Evolutionary conservation across 2,113 vertebrate genomes (phyloP), one percentile per base, ranked within the genome.

Genomic region (Colius striatus): DNA sequence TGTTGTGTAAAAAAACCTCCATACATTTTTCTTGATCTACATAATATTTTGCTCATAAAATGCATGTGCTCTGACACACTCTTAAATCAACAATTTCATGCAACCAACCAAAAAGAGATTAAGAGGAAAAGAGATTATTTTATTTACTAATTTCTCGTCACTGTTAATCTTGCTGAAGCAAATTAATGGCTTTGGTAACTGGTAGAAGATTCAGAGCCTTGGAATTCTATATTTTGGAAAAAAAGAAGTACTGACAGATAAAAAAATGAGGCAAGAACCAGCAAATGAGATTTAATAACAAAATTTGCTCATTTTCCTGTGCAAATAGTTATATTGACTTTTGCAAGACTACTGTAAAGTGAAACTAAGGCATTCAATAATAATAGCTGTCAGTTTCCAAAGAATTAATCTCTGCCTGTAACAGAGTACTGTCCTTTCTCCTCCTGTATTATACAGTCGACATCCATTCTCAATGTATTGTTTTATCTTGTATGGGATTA

Each of bases 251-350:
- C 18, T 76, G 51, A 20, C 50, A 45, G 10, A 51, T 72, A 65
- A 73, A 88, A 36, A 76, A 74, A 17, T 2, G 10, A 51, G 27
- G 62, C 15, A 12, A 19, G 45, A 92, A 32, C 13, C 36, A 76
- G 30, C 0, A 2, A 85, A 63, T 53, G 18, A 85, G 72, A 67
- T 80, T 83, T 85, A 87, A 50, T 72, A 65, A 55, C 0, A 78
- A 68, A 88, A 41, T n/a, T 23, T 90, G 4, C 26, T 90, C 16
- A 67, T 94, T 88, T 83, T 76, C 50, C 13, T 65, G 36, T 77
- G 51, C 50, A 76, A 92, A 83, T 76, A 68, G 27, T 55, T 90
- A 29, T 90, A 34, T 79, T 92, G 72, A 85, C 29, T 88, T 93
- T 92, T 79, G 5, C 45, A 87, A 79, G 41, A 65, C 58, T 72